Evolutionary conservation across 2,888 invertebrate species (phyloP).

Genomic region (Orgyia antiqua): DNA sequence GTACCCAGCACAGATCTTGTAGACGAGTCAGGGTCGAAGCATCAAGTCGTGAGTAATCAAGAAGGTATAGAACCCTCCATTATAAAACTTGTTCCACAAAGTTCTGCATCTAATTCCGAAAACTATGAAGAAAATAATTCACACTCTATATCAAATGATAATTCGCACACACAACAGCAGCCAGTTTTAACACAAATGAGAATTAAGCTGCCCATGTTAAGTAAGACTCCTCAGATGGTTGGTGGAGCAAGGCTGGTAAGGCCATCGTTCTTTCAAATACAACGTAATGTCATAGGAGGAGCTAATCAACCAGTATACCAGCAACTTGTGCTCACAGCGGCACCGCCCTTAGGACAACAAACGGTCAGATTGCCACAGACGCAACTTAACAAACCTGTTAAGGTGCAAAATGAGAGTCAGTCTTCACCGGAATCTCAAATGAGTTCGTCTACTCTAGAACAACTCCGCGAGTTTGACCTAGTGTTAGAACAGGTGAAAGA

Average conservation of each 20-base stretch:
- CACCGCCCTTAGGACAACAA: constrained; percentile 65
- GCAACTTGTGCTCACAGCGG: constrained; percentile 68
- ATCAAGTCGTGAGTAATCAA: constrained; percentile 39
- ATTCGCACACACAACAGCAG: constrained; percentile 44
- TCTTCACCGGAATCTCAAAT: constrained; percentile 78
- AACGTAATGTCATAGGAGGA: constrained; percentile 79
- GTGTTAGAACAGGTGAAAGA: constrained; percentile 89
- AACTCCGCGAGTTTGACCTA: constrained; percentile 87
- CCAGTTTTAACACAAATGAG: constrained; percentile 75
- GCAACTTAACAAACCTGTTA: constrained; percentile 42
- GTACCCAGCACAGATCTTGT: constrained; percentile 67
- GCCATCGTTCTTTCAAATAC: constrained; percentile 78
- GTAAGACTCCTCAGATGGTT: constrained; percentile 74
- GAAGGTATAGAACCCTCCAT: constrained; percentile 61
- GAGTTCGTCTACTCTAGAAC: constrained; percentile 87
- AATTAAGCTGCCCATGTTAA: constrained; percentile 72
- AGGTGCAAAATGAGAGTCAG: constrained; percentile 49
- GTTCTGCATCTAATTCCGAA: constrained; percentile 33
- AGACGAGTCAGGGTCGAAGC: constrained; percentile 61
- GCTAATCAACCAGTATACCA: constrained; percentile 74
- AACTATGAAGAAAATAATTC: constrained; percentile 46
- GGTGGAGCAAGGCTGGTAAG: constrained; percentile 77
- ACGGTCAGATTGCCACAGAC: constrained; percentile 59
- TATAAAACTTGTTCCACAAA: constrained; percentile 68
- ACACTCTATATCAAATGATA: constrained; percentile 42